Evolutionary conservation across 2,797 vertebrate genomes (phyloP).

Genomic region (Micrastur ruficollis): DNA sequence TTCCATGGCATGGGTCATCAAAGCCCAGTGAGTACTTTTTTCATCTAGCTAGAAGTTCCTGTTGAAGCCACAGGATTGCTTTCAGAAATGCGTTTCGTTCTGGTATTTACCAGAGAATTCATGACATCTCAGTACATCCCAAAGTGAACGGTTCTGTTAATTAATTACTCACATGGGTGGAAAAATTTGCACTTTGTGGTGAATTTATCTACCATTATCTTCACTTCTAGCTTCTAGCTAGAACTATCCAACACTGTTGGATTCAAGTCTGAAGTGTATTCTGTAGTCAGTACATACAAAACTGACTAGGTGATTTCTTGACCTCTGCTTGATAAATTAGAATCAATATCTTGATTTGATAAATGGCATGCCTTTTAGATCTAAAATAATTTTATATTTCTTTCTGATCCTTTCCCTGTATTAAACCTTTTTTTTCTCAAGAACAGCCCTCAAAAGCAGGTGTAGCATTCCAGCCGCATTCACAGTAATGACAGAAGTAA

Average conservation of each 20-base stretch:
- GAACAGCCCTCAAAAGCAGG: neutral
- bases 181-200: neutral
- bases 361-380: neutral
- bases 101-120: neutral
- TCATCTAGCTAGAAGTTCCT: neutral
- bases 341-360: neutral
- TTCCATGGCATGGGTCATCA: neutral
- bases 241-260: too few species aligned
- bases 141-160: neutral
- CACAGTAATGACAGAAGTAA: neutral
- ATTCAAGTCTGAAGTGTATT: neutral
- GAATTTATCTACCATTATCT: neutral
- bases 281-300: neutral
- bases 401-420: neutral
- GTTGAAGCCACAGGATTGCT: neutral
- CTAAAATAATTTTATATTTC: neutral
- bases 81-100: neutral
- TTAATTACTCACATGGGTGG: neutral
- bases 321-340: neutral
- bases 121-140: neutral
- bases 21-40: neutral
- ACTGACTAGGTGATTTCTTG: neutral
- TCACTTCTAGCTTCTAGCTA: too few species aligned
- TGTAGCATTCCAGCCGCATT: neutral
- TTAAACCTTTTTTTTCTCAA: neutral